Conservation (phyloP, 37 sponge, comb jelly and placozoan species). For the Spongilla lacustris region DNA sequence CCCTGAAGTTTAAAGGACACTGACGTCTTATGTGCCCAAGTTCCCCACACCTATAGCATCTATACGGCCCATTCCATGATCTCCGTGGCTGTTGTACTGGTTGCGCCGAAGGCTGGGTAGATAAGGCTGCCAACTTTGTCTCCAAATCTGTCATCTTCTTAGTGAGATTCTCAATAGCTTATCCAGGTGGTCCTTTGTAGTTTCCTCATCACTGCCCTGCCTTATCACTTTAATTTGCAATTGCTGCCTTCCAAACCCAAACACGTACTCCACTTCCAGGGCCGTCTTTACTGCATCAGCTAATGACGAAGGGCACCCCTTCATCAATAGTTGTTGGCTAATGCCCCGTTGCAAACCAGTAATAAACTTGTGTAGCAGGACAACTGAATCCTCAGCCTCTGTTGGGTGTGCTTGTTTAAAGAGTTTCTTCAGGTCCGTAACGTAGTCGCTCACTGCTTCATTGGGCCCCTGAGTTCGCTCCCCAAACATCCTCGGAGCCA, state of each 20-base stretch:
- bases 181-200: constrained; percentile 3
- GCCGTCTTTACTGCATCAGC: constrained; percentile 27
- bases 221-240: background rate
- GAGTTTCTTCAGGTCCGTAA: constrained; percentile 30
- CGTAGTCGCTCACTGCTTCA: constrained; percentile 26
- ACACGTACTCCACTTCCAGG: constrained; percentile 18
- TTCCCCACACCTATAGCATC: constrained; percentile 9
- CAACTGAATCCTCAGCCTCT: constrained; percentile 3
- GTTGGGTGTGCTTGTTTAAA: constrained; percentile 17
- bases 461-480: constrained; percentile 8
- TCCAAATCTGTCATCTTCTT: constrained; percentile 16
- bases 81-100: background rate
- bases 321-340: constrained; percentile 26
- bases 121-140: background rate
- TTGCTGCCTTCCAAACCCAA: background rate
- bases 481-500: background rate
- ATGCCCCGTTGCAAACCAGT: constrained; percentile 25
- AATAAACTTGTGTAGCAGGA: constrained; percentile 29
- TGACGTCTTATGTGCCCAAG: background rate
- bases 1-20: constrained; percentile 22
- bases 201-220: background rate
- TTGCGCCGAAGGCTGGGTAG: background rate
- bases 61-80: background rate
- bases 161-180: constrained; percentile 11
- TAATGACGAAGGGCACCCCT: constrained; percentile 5